phyloP scores from a whole-genome alignment of 2,797 vertebrate genomes.

The Eulemur mongoz region DNA sequence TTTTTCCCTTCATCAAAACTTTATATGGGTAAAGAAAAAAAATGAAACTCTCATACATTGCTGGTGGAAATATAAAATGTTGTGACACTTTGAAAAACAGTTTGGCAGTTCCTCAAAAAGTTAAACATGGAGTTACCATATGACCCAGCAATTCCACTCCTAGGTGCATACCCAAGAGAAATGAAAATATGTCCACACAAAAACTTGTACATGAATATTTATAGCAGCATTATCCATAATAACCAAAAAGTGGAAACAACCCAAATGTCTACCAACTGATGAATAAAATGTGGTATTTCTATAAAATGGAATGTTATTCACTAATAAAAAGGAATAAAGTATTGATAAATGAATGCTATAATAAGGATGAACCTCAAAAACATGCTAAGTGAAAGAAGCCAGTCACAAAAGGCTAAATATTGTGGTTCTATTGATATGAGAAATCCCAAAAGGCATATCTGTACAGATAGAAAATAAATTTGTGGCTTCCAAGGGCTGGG shows the following conservation, averaged over 20 bases:
- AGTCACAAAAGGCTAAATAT: conserved; percentile 10
- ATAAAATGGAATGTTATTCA: not conserved
- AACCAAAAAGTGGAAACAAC: not conserved
- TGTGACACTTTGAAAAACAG: not conserved
- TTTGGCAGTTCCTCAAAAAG: conserved; percentile 1
- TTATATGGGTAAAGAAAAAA: not conserved
- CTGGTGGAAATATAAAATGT: conserved; percentile 7
- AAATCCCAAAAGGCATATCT: not conserved
- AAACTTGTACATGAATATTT: not conserved
- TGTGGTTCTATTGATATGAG: not conserved
- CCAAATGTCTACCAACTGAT: not conserved
- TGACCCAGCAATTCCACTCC: not conserved
- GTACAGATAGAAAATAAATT: not conserved
- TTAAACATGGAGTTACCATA: not conserved
- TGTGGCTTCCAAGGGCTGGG: not conserved
- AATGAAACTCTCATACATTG: not conserved
- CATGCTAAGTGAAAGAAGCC: not conserved
- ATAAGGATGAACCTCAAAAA: conserved; percentile 5
- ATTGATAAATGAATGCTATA: not conserved
- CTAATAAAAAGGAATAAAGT: not conserved
- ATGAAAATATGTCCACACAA: not conserved
- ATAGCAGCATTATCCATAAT: not conserved
- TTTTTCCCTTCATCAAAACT: conserved; percentile 16
- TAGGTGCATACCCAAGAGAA: not conserved
- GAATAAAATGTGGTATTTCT: not conserved